Percentiles rank a stretch among this genome's conserved stretches.
Conservation (phyloP, 2,888 invertebrate species). For the Sabellastarte sp. region DNA sequence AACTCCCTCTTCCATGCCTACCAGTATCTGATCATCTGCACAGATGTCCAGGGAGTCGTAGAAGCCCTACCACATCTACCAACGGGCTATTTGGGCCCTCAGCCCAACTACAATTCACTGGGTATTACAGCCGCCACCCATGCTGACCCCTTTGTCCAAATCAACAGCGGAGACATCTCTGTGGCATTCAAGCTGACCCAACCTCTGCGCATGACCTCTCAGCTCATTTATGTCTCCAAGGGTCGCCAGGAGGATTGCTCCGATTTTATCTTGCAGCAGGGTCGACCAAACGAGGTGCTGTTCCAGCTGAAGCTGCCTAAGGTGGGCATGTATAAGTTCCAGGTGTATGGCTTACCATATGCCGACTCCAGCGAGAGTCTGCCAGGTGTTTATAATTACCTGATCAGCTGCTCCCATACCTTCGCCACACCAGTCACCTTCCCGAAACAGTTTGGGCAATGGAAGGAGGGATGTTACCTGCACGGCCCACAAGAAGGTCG, state of each 20-base stretch:
- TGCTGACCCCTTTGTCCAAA: slow-evolving; percentile 54
- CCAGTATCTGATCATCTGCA: slow-evolving; percentile 55
- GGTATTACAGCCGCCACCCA: slow-evolving; percentile 49
- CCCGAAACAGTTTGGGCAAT: slow-evolving; percentile 60
- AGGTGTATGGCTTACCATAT: slow-evolving; percentile 54
- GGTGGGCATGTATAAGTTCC: slow-evolving; percentile 57
- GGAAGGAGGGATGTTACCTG: slow-evolving; percentile 60
- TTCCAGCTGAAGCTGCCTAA: slow-evolving; percentile 37
- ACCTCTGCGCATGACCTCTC: slow-evolving; percentile 55
- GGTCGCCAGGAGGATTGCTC: slow-evolving; percentile 45
- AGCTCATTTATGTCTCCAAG: slow-evolving; percentile 43
- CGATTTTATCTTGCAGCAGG: slow-evolving; percentile 55
- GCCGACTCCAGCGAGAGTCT: slow-evolving; percentile 52
- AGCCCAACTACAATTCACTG: slow-evolving; percentile 54
- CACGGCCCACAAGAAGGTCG: slow-evolving; percentile 43
- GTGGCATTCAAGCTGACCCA: slow-evolving; percentile 39
- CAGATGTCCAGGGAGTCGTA: slow-evolving; percentile 45
- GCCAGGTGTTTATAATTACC: slow-evolving; percentile 59
- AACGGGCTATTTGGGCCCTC: slow-evolving; percentile 57
- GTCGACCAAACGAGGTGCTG: slow-evolving; percentile 23
- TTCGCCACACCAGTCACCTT: slow-evolving; percentile 38
- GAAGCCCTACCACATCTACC: slow-evolving; percentile 53
- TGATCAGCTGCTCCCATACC: slow-evolving; percentile 51
- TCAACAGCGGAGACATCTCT: slow-evolving; percentile 40
- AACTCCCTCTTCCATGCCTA: slow-evolving; percentile 56